Conservation (phyloP, 2,113 vertebrate species). For the Istiophorus platypterus region DNA sequence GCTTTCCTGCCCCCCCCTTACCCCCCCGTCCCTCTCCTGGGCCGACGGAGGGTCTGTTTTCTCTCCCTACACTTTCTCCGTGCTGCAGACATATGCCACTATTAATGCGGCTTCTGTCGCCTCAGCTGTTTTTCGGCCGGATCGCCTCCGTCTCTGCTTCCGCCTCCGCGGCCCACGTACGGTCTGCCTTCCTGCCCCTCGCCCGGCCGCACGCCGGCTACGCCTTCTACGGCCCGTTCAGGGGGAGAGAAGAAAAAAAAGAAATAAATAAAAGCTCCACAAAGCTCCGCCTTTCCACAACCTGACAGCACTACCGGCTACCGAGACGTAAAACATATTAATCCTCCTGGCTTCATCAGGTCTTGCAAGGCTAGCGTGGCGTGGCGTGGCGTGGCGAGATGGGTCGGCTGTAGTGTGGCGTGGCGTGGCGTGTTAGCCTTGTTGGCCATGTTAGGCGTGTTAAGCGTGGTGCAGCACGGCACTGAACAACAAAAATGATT, state of each 20-base stretch:
- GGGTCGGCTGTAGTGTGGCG: too few relatives aligned
- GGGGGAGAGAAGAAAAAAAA: too few relatives aligned
- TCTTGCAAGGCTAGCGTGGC: not conserved
- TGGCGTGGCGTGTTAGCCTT: too few relatives aligned
- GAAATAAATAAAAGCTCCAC: slow-evolving; percentile 4
- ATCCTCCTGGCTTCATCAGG: not conserved
- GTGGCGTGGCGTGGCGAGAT: not conserved
- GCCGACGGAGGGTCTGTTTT: slow-evolving; percentile 56
- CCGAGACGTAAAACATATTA: slow-evolving; percentile 45
- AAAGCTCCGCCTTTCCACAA: slow-evolving; percentile 27
- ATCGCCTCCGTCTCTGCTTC: slow-evolving; percentile 63
- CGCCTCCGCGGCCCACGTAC: not conserved
- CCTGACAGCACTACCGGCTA: slow-evolving; percentile 25
- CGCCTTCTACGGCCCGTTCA: not conserved
- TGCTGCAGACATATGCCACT: slow-evolving; percentile 80
- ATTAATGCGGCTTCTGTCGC: slow-evolving; percentile 83
- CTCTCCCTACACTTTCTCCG: slow-evolving; percentile 50
- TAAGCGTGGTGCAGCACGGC: not conserved
- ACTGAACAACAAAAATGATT: slow-evolving; percentile 38
- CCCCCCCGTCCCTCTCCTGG: slow-evolving; percentile 48
- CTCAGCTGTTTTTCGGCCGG: slow-evolving; percentile 81
- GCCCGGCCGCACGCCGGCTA: not conserved
- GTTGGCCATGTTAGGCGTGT: too few relatives aligned
- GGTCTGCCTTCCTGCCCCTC: not conserved
- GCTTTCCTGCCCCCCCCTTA: slow-evolving; percentile 56